Evolutionary conservation across 2,888 invertebrate species (phyloP), one percentile per base, ranked within the genome.

Genomic region (Epinotia brunnichana): DNA sequence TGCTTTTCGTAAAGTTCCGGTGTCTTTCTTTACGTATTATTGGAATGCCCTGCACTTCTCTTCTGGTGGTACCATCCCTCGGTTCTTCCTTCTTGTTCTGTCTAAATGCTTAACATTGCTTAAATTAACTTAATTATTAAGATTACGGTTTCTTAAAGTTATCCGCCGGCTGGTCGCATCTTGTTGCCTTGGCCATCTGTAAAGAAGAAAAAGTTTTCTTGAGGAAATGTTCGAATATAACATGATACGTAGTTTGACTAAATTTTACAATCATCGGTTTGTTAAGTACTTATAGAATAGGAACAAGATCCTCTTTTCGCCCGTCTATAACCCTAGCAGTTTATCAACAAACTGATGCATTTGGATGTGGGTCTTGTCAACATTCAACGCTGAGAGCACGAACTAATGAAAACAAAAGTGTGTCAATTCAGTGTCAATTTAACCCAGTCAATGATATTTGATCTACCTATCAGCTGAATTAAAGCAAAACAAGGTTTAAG

Each of bases 121-220:
- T 87, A 73, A 60, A 80, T 77, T 85, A 87, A 85, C 87, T 90
- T 91, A 91, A 74, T 75, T 81, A 87, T 85, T 92, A 91, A 85
- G 83, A 87, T 91, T 91, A 92, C 91, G 91, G 90, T 90, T 92
- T 87, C 90, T 84, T 91, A 90, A 81, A 77, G 85, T 81, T 85
- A 82, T 82, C 82, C 84, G 82, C 83, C 86, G 83, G 86, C 86
- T 87, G 87, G 87, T 90, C 87, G 90, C 89, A 82, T 79, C 70
- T 79, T 77, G 82, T 83, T 83, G 76, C 79, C 77, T 83, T 78
- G 83, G 81, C 79, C 79, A 84, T 86, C 92, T 92, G 91, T 10
- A 92, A 92, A 85, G 86, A 77, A 63, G 35, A 53, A 41, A 69
- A 72, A 64, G 59, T 64, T 19, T 63, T 51, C 24, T 74, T 68